Conservation (phyloP, 2,797 vertebrate genomes). For the Pangasius larnaudii region DNA sequence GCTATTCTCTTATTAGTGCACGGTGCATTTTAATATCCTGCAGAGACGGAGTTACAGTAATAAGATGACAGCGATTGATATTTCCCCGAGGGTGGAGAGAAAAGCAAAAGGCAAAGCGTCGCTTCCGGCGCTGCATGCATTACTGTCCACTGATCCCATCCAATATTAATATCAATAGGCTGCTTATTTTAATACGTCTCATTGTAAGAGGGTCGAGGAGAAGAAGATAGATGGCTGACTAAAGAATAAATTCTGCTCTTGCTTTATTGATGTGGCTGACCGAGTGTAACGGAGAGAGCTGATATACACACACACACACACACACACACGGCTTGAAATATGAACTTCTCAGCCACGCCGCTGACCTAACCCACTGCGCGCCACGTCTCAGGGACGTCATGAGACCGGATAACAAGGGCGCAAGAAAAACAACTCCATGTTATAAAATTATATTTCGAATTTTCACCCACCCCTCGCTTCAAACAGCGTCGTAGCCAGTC, state of each 20-base stretch:
- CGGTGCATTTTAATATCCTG: conserved; percentile 2
- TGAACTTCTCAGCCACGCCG: conserved; percentile 60
- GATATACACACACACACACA: conserved; percentile 58
- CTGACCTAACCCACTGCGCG: neutral
- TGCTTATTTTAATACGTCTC: conserved; percentile 71
- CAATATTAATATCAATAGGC: conserved; percentile 75
- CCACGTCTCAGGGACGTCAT: neutral
- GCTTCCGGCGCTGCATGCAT: conserved; percentile 66
- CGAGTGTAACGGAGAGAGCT: conserved; percentile 65
- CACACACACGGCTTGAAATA: conserved; percentile 57
- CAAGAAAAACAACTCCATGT: neutral
- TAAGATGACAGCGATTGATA: conserved; percentile 73
- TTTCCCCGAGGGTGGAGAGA: conserved; percentile 59
- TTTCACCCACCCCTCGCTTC: neutral
- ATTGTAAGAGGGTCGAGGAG: conserved; percentile 69
- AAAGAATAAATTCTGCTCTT: conserved; percentile 66
- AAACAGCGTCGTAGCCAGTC: neutral
- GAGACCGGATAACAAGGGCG: neutral
- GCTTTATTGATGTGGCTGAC: conserved; percentile 47
- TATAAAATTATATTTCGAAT: neutral
- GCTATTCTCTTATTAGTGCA: neutral
- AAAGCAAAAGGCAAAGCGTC: conserved; percentile 31
- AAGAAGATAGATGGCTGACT: conserved; percentile 66
- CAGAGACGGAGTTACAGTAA: conserved; percentile 58
- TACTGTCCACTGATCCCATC: conserved; percentile 75